Percentiles rank a stretch among this genome's conserved stretches.
phyloP scores from a whole-genome alignment of 2,888 invertebrate genomes.

The Cheilosia pagana region DNA sequence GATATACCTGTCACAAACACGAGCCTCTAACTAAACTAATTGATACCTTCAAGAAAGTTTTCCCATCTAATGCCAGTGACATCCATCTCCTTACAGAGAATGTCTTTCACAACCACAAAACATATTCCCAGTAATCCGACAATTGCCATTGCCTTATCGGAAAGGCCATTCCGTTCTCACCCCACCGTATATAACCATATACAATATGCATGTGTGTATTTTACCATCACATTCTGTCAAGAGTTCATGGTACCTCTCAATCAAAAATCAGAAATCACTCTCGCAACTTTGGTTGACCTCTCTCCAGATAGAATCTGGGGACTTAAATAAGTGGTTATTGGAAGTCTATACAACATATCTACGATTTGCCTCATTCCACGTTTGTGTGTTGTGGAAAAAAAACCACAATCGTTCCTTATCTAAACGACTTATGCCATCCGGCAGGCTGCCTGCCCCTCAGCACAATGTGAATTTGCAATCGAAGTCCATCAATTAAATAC shows the following conservation, averaged over 20 bases:
- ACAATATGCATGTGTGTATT: not conserved
- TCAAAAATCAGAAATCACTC: slow-evolving; percentile 55
- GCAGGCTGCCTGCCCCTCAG: not conserved
- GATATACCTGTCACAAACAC: too few species aligned
- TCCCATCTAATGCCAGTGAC: not conserved
- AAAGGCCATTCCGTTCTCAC: slow-evolving; percentile 18
- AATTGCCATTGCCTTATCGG: slow-evolving; percentile 17
- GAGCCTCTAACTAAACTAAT: too few species aligned
- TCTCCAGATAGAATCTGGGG: slow-evolving; percentile 21
- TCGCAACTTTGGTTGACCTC: slow-evolving; percentile 44
- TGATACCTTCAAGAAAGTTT: not conserved
- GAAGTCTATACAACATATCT: slow-evolving; percentile 28
- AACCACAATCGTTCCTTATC: slow-evolving; percentile 47
- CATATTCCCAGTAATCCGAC: not conserved
- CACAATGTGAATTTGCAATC: slow-evolving; percentile 45
- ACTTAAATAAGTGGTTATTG: slow-evolving; percentile 21
- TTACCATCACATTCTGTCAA: slow-evolving; percentile 16
- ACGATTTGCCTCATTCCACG: not conserved
- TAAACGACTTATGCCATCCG: slow-evolving; percentile 30
- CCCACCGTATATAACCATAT: not conserved
- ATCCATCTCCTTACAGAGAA: not conserved
- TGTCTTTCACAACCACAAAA: slow-evolving; percentile 1
- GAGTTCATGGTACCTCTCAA: slow-evolving; percentile 39
- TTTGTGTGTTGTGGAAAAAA: not conserved
- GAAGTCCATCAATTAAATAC: slow-evolving; percentile 54